Evolutionary conservation across 2,888 invertebrate species (phyloP).

Genomic region (Zaprionus bogoriensis): DNA sequence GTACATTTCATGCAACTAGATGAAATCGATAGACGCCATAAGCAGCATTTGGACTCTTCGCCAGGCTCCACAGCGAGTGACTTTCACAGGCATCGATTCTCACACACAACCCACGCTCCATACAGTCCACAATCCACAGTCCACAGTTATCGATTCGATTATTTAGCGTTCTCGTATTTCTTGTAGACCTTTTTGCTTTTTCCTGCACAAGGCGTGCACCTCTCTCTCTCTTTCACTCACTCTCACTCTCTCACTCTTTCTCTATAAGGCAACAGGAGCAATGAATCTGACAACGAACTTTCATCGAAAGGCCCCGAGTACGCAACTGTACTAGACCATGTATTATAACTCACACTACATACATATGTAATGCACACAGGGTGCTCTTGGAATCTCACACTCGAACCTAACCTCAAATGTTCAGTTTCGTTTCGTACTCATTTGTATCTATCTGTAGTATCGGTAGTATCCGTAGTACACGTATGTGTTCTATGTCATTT

Average conservation of each 20-base stretch:
- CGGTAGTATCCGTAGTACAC: conserved; percentile 4
- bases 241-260: too few species aligned
- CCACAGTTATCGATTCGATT: background rate
- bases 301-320: background rate
- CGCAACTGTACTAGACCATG: background rate
- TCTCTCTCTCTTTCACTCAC: too few species aligned
- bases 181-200: conserved; percentile 18
- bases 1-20: conserved; percentile 47
- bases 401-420: conserved; percentile 6
- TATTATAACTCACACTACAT: background rate
- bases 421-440: background rate
- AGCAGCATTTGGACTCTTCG: conserved; percentile 30
- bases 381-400: conserved; percentile 32
- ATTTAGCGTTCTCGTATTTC: background rate
- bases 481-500: conserved; percentile 13
- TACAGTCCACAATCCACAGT: conserved; percentile 32
- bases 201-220: conserved; percentile 27
- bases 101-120: background rate
- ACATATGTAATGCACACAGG: background rate
- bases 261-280: conserved; percentile 24
- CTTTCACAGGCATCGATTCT: conserved; percentile 19
- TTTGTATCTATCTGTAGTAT: background rate
- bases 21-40: conserved; percentile 49
- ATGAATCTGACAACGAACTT: conserved; percentile 29
- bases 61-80: conserved; percentile 17